These are phyloP conservation scores for Pyralis farinalis DNA, from an alignment of 2,888 invertebrate genomes.

Conservation along the genomic window DNA sequence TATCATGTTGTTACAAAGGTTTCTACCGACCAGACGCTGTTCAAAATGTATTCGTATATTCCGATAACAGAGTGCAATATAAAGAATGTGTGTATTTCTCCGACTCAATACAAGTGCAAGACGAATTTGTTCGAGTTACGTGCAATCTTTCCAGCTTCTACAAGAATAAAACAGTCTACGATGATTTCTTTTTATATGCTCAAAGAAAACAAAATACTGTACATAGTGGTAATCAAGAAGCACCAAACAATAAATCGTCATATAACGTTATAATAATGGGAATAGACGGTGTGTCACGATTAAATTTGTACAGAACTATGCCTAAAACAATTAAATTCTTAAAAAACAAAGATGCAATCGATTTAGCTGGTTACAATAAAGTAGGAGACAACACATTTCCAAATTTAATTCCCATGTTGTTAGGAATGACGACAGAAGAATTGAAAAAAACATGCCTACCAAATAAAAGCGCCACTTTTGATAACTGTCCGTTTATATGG, in stretches of 20 bases:
- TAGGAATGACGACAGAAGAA: slow-evolving; percentile 83
- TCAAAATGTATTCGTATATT: no score
- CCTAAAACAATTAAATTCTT: slow-evolving; percentile 83
- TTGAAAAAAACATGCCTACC: slow-evolving; percentile 79
- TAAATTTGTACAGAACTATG: slow-evolving; percentile 92
- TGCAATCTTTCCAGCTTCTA: slow-evolving; percentile 77
- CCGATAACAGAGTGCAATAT: slow-evolving; percentile 33
- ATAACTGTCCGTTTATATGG: slow-evolving; percentile 91
- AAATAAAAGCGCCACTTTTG: slow-evolving; percentile 49
- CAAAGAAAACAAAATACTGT: background rate
- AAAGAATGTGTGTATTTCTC: background rate
- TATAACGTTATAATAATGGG: slow-evolving; percentile 89
- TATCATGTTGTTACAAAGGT: slow-evolving; percentile 78
- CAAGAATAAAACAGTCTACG: slow-evolving; percentile 21
- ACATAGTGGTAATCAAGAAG: slow-evolving; percentile 4
- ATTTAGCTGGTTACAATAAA: slow-evolving; percentile 93
- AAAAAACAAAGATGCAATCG: slow-evolving; percentile 82
- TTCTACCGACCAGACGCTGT: slow-evolving; percentile 45
- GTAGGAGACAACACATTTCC: slow-evolving; percentile 95
- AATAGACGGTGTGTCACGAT: slow-evolving; percentile 90
- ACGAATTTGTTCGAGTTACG: slow-evolving; percentile 58
- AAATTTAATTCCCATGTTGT: slow-evolving; percentile 90
- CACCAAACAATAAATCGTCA: slow-evolving; percentile 9
- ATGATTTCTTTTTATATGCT: slow-evolving; percentile 29
- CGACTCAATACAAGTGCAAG: slow-evolving; percentile 18